Base-by-base conservation (phyloP, 35 echinoderm and acorn worm genomes). In the Patiria miniata region DNA sequence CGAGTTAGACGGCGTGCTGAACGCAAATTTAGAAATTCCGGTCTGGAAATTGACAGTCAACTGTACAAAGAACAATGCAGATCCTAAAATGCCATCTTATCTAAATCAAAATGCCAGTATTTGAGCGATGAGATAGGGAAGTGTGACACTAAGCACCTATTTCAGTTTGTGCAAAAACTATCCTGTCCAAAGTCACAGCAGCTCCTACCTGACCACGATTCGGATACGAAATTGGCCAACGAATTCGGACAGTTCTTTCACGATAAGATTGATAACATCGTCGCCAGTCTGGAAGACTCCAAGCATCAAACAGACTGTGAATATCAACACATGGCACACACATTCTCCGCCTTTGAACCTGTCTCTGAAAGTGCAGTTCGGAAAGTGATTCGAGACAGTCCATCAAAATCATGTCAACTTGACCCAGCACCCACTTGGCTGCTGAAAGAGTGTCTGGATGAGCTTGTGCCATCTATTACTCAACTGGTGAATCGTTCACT, bases 381-480 rank as follows among this genome's bases (percentile, higher is more conserved):
- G 36, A 22, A 57, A 14, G 22, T 57, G 15, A 57, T 57, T n/a
- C 15, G 22, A n/a, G 15, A 57, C 17, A 89, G 58, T 39, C 89
- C 82, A 36, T 86, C 82, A 37, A 91, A 91, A 47, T 91, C 81
- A 5, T 91, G 89, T 33, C 60, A 36, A 40, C 39, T 91, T 6
- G 89, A 85, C 39, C 61, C 68, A 37, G 53, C 78, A 21, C 86
- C 78, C 6, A 88, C 77, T n/a, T 56, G 51, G 73, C 77, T 82
- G 22, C 76, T 88, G 40, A 84, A 90, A 47, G 44, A 30, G 60
- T 90, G 39, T 52, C 21, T 84, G 54, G 57, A 85, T 39, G 59
- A 93, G 39, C 40, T 88, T 26, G 55, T 79, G 32, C 86, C 80
- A 18, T 44, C 78, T 53, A 55, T 93, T 30, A 69, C 80, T 79